Percentiles rank a stretch among this genome's conserved stretches.
Conservation (phyloP, 92 coral and sea anemone genomes). For the Paramuricea clavata region DNA sequence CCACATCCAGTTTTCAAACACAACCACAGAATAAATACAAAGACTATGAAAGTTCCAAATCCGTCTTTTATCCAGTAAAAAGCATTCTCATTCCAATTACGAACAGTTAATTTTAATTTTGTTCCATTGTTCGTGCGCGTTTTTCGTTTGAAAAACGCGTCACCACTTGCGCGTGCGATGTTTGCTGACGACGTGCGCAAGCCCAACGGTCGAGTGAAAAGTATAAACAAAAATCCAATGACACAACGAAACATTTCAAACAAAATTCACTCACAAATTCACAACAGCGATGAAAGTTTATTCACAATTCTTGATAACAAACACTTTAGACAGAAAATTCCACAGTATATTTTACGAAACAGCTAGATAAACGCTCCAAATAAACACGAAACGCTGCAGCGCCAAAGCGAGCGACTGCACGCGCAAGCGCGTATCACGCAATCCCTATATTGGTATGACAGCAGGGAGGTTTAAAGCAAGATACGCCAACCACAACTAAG, state of each 20-base stretch:
- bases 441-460: too few relatives aligned
- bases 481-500: too few relatives aligned
- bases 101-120: not conserved
- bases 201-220: not conserved
- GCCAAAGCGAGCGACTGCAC: too few relatives aligned
- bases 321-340: not conserved
- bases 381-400: too few relatives aligned
- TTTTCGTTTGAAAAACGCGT: not conserved
- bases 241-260: not conserved
- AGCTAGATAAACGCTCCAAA: too few relatives aligned
- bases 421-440: too few relatives aligned
- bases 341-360: too few relatives aligned
- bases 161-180: not conserved
- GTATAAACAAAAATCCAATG: not conserved
- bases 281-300: not conserved
- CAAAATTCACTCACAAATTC: slow-evolving; percentile 7
- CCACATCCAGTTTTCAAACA: too few relatives aligned
- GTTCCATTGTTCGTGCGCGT: not conserved
- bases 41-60: too few relatives aligned
- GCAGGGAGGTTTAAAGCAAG: too few relatives aligned
- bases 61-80: too few relatives aligned
- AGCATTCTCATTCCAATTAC: not conserved
- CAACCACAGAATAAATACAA: too few relatives aligned
- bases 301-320: not conserved
- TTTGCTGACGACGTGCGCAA: not conserved